Conservation (phyloP, 2,888 invertebrate species). For the Drosophila quasianomalipes region DNA sequence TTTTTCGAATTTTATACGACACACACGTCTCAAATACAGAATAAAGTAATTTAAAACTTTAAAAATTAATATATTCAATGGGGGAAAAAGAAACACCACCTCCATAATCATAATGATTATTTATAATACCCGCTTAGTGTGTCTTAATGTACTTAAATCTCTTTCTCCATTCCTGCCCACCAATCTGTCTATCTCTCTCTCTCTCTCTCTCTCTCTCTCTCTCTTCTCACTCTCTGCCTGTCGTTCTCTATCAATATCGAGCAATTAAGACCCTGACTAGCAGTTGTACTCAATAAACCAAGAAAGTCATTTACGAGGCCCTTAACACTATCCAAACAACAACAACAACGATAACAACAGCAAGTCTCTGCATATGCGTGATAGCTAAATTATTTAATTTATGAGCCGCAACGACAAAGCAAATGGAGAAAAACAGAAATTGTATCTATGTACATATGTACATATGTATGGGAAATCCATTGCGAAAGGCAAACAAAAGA, state of each 20-base stretch:
- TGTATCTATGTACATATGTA: slow-evolving; percentile 18
- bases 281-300: slow-evolving; percentile 69
- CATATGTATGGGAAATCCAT: slow-evolving; percentile 58
- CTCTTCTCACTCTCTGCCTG: background rate
- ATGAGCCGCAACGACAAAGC: slow-evolving; percentile 70
- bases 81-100: background rate
- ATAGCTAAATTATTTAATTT: slow-evolving; percentile 78
- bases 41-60: background rate
- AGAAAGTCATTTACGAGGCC: slow-evolving; percentile 70
- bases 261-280: slow-evolving; percentile 50
- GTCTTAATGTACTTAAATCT: slow-evolving; percentile 3
- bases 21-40: background rate
- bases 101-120: slow-evolving; percentile 8
- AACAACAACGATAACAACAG: slow-evolving; percentile 22
- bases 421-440: slow-evolving; percentile 3
- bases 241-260: slow-evolving; percentile 10
- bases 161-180: background rate
- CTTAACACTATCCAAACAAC: slow-evolving; percentile 60
- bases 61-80: slow-evolving; percentile 1
- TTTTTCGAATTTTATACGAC: background rate
- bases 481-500: slow-evolving; percentile 49
- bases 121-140: slow-evolving; percentile 13
- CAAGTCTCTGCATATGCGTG: slow-evolving; percentile 28
- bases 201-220: background rate
- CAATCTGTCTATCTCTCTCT: background rate